Base-by-base conservation (phyloP, 2,888 invertebrate genomes). In the Strigamia maritima region DNA sequence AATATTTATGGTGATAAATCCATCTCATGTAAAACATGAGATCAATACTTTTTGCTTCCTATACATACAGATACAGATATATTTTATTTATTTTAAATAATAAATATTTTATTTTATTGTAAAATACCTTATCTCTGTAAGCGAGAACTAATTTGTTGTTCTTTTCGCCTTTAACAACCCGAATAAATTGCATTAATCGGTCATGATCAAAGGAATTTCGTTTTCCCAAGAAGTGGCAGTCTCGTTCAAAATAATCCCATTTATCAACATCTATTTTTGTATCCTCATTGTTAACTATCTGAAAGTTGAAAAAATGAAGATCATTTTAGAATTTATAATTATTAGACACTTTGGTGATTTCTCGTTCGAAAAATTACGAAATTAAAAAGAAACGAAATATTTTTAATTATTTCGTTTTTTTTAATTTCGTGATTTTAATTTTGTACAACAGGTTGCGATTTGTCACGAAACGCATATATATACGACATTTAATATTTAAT, bases 161-260 rank as follows among this genome's bases (percentile, higher is more conserved):
- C 3, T 2, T 10, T 49, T 14, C 16, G n/a, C 8, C n/a, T 49
- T 49, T 49, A 49, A 49, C 49, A n/a, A 49, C 49, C 2, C 49
- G 49, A 49, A 49, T 85, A 83, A 86, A 87, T 75, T 87, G 84
- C 78, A 88, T 84, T 24, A 87, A 83, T 7, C 88, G 84, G 75
- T 83, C 81, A 81, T 87, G 87, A 82, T 88, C 88, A 83, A 89
- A 89, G 76, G 85, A 85, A 77, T 85, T 86, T 28, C 83, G 84
- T 1, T 89, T 84, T 24, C 88, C 88, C 2, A 75, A 12, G 81
- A 86, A 85, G 79, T 86, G 85, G 70, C 87, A 86, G 83, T 91
- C 92, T 28, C 92, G 86, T 24, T 89, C 85, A 76, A 92, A 86
- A 83, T 92, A 92, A 83, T 92, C 92, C 88, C 90, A 90, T 83